phyloP scores from a whole-genome alignment of 2,888 invertebrate species.

The Hymenopus coronatus region DNA sequence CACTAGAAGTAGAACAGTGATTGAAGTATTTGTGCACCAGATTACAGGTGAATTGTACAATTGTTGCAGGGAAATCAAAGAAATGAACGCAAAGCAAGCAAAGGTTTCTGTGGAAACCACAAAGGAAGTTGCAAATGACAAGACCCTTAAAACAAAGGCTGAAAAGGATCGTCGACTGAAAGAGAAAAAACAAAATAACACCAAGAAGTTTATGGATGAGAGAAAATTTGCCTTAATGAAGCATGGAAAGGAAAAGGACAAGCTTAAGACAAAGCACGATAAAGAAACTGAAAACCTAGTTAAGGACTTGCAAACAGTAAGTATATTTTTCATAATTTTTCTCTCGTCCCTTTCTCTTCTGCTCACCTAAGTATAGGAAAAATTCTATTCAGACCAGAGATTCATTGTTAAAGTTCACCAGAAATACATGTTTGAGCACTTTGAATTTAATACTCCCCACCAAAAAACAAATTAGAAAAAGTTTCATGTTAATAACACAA shows the following conservation, averaged over 20 bases:
- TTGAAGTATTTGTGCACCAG: not conserved
- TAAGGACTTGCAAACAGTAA: constrained; percentile 82
- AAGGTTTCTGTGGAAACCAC: constrained; percentile 96
- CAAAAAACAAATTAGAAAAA: too few species aligned
- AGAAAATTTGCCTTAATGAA: constrained; percentile 83
- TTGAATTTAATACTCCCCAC: too few species aligned
- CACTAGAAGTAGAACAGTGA: too few species aligned
- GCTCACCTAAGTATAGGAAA: too few species aligned
- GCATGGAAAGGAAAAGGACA: constrained; percentile 87
- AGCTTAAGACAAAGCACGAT: constrained; percentile 86
- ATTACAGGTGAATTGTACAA: not conserved
- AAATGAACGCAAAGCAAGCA: constrained; percentile 91
- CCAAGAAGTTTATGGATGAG: constrained; percentile 96
- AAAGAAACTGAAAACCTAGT: constrained; percentile 87
- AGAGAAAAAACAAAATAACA: constrained; percentile 96
- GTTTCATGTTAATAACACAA: too few species aligned
- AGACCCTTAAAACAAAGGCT: constrained; percentile 92
- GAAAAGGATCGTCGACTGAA: constrained; percentile 91
- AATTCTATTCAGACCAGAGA: too few species aligned
- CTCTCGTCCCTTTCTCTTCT: too few species aligned
- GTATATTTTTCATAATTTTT: constrained; percentile 38
- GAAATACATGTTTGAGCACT: too few species aligned
- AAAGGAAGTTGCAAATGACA: constrained; percentile 93
- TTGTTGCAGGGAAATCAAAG: constrained; percentile 79
- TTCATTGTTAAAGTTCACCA: too few species aligned